Evolutionary conservation across 2,113 vertebrate species (phyloP).

Genomic region (Blennius ocellaris): DNA sequence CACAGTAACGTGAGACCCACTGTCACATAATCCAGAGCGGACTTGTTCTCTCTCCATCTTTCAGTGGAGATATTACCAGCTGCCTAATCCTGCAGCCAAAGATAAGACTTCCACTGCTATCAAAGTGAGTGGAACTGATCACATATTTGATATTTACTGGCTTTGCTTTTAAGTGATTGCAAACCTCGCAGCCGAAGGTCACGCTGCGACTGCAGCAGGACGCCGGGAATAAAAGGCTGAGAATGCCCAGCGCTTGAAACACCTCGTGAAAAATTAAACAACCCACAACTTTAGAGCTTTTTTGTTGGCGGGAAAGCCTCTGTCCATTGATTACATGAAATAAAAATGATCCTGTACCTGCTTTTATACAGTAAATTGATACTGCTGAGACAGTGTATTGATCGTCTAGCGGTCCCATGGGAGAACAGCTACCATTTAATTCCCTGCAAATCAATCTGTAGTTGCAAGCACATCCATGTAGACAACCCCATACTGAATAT

Average conservation of each 20-base stretch:
- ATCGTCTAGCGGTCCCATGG: conserved; percentile 17
- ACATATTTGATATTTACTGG: conserved; percentile 51
- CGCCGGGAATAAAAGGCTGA: conserved; percentile 3
- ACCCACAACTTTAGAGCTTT: not conserved
- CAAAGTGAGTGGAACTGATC: conserved; percentile 42
- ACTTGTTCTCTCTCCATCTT: conserved; percentile 1
- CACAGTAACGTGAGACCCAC: not conserved
- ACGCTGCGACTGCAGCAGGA: not conserved
- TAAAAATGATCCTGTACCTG: conserved; percentile 1
- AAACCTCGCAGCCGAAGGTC: conserved; percentile 36
- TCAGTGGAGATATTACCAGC: conserved; percentile 19
- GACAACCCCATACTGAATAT: conserved; percentile 9
- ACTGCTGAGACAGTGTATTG: conserved; percentile 36
- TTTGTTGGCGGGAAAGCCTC: conserved; percentile 2
- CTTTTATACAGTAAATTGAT: conserved; percentile 33
- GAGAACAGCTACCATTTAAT: conserved; percentile 21
- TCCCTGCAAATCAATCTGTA: conserved; percentile 45
- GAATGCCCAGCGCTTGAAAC: conserved; percentile 10
- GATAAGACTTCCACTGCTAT: conserved; percentile 44
- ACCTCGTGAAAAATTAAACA: conserved; percentile 2
- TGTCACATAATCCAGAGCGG: not conserved
- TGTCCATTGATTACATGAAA: conserved; percentile 26
- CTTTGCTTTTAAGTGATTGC: conserved; percentile 51
- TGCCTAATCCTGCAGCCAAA: conserved; percentile 11
- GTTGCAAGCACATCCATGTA: conserved; percentile 1